Conservation (phyloP, 2,888 invertebrate genomes). For the Sinodicranocentrus sp. region DNA sequence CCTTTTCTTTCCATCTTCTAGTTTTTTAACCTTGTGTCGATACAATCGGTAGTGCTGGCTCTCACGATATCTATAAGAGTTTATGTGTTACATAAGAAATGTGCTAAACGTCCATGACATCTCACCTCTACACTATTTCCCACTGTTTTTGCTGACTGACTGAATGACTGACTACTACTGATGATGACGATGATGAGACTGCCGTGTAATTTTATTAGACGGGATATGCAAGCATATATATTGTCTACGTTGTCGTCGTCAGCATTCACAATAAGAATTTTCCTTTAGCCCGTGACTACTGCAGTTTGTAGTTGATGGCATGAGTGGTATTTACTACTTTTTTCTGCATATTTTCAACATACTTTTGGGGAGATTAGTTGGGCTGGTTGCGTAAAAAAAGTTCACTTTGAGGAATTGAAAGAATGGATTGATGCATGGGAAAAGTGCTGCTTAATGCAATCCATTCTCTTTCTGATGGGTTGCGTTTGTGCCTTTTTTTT, state of each 20-base stretch:
- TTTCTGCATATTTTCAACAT: conserved; percentile 40
- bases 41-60: background rate
- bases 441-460: too few relatives aligned
- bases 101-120: conserved; percentile 49
- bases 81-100: conserved; percentile 25
- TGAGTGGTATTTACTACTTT: conserved; percentile 21
- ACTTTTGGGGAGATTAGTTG: conserved; percentile 24
- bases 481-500: too few relatives aligned
- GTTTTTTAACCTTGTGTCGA: background rate
- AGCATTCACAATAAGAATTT: conserved; percentile 10
- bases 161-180: conserved; percentile 28
- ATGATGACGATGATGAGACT: conserved; percentile 48
- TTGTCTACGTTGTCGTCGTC: conserved; percentile 17
- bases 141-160: conserved; percentile 35
- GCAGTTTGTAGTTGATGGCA: conserved; percentile 6
- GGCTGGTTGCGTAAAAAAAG: conserved; percentile 16
- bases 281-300: conserved; percentile 28
- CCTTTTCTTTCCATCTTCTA: background rate
- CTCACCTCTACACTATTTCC: conserved; percentile 43
- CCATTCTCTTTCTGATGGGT: too few relatives aligned
- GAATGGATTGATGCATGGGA: too few relatives aligned
- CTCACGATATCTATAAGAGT: too few relatives aligned
- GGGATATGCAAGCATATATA: conserved; percentile 10
- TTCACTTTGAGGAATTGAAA: background rate
- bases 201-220: conserved; percentile 50